These are phyloP conservation scores for Arrhopalites spinosus DNA, from an alignment of 2,888 invertebrate species.

Conservation along the genomic window DNA sequence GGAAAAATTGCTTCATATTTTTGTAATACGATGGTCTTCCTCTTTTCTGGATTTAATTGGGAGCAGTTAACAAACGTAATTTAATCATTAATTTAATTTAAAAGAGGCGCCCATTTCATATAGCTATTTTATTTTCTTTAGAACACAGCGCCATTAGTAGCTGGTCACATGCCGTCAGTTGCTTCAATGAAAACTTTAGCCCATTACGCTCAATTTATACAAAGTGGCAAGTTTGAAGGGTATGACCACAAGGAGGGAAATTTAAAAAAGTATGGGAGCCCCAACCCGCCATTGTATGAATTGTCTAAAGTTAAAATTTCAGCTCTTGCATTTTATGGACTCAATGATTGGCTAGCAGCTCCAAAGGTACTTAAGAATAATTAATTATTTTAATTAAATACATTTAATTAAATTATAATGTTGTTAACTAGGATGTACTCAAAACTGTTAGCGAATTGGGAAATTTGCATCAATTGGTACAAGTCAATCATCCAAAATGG, in stretches of 20 bases:
- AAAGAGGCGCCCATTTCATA: not conserved
- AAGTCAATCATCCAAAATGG: not conserved
- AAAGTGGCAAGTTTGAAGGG: constrained; percentile 57
- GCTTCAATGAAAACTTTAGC: constrained; percentile 59
- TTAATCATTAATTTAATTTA: not conserved
- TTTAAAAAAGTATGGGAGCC: constrained; percentile 42
- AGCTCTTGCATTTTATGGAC: constrained; percentile 57
- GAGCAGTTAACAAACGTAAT: not conserved
- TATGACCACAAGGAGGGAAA: constrained; percentile 57
- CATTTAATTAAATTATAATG: too few species aligned
- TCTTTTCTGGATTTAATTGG: not conserved
- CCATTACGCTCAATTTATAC: constrained; percentile 60
- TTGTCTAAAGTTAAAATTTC: constrained; percentile 46
- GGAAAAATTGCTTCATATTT: not conserved
- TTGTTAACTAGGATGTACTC: not conserved
- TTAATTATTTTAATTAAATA: too few species aligned
- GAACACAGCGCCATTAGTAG: constrained; percentile 64
- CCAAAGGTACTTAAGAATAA: not conserved
- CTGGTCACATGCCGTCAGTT: constrained; percentile 58
- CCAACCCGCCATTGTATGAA: constrained; percentile 51
- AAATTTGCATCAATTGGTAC: not conserved
- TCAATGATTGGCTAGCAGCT: constrained; percentile 56
- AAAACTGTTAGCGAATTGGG: not conserved
- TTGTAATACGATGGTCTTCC: not conserved
- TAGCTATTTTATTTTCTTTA: constrained; percentile 51